Percentiles rank a stretch among this genome's conserved stretches.
Evolutionary conservation across 2,113 vertebrate species (phyloP).

Genomic region (Lasiurus borealis): DNA sequence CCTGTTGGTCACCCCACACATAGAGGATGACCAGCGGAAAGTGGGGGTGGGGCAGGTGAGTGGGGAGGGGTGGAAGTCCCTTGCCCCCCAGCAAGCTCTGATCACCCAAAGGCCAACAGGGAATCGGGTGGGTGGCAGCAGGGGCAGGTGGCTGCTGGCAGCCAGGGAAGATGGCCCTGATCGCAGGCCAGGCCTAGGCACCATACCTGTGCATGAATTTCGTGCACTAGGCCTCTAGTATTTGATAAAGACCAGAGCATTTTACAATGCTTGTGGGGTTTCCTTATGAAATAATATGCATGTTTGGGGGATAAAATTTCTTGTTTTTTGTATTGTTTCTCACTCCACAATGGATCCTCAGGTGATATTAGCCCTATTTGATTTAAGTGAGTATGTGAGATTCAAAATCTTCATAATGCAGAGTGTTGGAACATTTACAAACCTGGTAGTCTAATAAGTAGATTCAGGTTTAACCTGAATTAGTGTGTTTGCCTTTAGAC

Average conservation of each 20-base stretch:
- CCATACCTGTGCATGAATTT: too few species aligned
- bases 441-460: background rate
- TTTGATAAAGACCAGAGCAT: background rate
- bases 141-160: too few species aligned
- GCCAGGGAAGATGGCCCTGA: too few species aligned
- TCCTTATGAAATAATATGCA: background rate
- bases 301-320: background rate
- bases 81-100: too few species aligned
- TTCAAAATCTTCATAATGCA: conserved; percentile 7
- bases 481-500: background rate
- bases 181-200: too few species aligned
- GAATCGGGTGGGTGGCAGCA: accelerated
- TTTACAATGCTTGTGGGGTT: background rate
- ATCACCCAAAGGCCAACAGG: too few species aligned
- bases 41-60: too few species aligned
- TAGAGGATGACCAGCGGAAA: too few species aligned
- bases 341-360: background rate
- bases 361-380: background rate
- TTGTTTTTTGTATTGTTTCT: background rate
- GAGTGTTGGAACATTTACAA: background rate
- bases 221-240: background rate
- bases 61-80: too few species aligned
- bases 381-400: background rate
- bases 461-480: conserved; percentile 1
- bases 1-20: too few species aligned